phyloP scores from a whole-genome alignment of 2,113 vertebrate species.

The Anarhynchus alexandrinus region DNA sequence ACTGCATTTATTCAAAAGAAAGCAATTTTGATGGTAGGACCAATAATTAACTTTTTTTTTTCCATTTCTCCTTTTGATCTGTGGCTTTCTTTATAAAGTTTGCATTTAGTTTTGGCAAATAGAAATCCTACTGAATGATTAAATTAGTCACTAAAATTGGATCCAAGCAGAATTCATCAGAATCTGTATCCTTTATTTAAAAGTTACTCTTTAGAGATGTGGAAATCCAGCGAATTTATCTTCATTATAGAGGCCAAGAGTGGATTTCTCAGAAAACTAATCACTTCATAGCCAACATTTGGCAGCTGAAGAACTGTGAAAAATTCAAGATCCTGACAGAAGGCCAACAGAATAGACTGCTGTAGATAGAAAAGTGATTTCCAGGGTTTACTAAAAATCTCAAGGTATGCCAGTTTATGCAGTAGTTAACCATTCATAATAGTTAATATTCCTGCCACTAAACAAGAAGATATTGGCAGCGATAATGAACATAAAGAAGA shows the following conservation, averaged over 20 bases:
- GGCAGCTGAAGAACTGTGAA: background rate
- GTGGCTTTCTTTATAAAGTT: background rate
- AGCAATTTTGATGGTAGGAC: background rate
- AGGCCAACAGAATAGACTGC: background rate
- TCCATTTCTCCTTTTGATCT: background rate
- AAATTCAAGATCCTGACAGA: background rate
- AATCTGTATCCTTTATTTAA: background rate
- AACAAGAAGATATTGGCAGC: background rate
- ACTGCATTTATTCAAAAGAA: background rate
- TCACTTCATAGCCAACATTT: background rate
- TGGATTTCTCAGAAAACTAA: constrained; percentile 14
- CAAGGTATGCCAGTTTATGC: background rate
- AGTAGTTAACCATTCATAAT: background rate
- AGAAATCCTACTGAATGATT: background rate
- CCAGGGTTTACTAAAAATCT: background rate
- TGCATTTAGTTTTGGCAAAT: background rate
- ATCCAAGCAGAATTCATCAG: background rate
- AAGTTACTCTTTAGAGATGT: background rate
- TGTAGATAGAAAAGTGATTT: background rate
- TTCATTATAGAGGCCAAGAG: background rate
- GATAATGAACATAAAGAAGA: background rate
- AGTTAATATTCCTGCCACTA: background rate
- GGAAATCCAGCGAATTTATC: background rate
- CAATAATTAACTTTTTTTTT: background rate
- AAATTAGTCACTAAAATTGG: background rate